phyloP scores from a whole-genome alignment of 2,113 vertebrate genomes.

The Channa maculata region DNA sequence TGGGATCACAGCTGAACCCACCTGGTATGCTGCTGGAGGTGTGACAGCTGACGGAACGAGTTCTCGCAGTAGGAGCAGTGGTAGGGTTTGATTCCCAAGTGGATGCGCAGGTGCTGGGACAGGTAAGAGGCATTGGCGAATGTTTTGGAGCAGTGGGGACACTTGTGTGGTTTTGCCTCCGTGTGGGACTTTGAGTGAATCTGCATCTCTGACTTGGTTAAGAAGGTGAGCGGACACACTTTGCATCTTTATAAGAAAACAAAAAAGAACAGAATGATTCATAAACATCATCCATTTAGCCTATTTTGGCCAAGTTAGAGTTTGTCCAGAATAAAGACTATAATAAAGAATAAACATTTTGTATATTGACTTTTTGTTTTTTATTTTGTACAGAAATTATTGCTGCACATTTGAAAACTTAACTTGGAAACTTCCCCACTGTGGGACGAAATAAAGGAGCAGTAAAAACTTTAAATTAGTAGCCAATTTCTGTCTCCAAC shows the following conservation, averaged over 20 bases:
- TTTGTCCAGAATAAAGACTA: background rate
- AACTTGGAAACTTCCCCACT: background rate
- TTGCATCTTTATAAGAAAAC: slow-evolving; percentile 87
- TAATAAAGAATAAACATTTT: no score
- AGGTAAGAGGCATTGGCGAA: slow-evolving; percentile 99
- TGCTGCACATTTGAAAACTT: no score
- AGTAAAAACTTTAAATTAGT: background rate
- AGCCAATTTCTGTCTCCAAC: slow-evolving; percentile 70
- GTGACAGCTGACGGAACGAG: slow-evolving; percentile 95
- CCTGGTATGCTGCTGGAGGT: slow-evolving; percentile 99
- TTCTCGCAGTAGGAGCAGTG: slow-evolving; percentile 99
- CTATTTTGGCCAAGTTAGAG: background rate
- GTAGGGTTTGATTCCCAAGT: slow-evolving; percentile 98
- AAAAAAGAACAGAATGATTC: background rate
- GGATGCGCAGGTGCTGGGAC: slow-evolving; percentile 98
- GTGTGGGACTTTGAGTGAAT: slow-evolving; percentile 99
- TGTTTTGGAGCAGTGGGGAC: slow-evolving; percentile 98
- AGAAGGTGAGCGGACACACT: slow-evolving; percentile 98
- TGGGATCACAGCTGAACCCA: slow-evolving; percentile 58
- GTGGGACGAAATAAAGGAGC: background rate
- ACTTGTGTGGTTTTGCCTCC: slow-evolving; percentile 99
- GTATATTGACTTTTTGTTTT: no score
- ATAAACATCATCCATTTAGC: background rate
- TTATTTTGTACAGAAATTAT: no score
- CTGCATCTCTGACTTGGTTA: slow-evolving; percentile 99